Evolutionary conservation across 2,113 vertebrate species (phyloP).

Genomic region (Alligator sinensis): DNA sequence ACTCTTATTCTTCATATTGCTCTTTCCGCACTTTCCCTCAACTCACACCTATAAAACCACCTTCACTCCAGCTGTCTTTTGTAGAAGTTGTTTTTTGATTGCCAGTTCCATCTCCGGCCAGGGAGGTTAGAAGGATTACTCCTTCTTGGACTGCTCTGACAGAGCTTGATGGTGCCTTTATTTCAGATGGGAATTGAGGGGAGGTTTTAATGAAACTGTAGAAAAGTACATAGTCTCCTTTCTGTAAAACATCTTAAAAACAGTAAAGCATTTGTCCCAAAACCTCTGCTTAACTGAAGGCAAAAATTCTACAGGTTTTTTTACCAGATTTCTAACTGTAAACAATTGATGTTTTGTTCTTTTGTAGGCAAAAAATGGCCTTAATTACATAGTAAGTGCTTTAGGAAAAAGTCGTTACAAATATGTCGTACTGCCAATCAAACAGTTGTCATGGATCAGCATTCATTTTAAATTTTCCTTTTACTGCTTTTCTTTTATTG

Average conservation of each 20-base stretch:
- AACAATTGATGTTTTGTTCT: background rate
- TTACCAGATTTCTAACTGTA: background rate
- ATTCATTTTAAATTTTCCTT: background rate
- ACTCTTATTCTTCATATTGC: too few species aligned
- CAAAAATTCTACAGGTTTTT: background rate
- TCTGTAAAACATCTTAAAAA: background rate
- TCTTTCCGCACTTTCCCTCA: too few species aligned
- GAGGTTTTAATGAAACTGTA: background rate
- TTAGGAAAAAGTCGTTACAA: background rate
- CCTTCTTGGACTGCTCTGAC: background rate
- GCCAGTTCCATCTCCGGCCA: too few species aligned
- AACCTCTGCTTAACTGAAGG: background rate
- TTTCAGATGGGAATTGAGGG: background rate
- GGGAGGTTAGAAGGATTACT: too few species aligned
- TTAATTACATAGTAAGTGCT: background rate
- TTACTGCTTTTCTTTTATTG: background rate
- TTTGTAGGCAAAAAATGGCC: conserved; percentile 14
- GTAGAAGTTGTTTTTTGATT: too few species aligned
- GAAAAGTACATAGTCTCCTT: background rate
- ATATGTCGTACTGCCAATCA: background rate
- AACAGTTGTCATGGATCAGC: background rate
- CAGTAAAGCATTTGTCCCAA: background rate
- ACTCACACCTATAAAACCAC: too few species aligned
- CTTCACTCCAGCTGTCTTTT: too few species aligned
- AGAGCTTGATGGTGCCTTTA: background rate